Evolutionary conservation across 2,888 invertebrate genomes (phyloP), one percentile per base, ranked within the genome.

Genomic region (Fissipunctia ypsillon): DNA sequence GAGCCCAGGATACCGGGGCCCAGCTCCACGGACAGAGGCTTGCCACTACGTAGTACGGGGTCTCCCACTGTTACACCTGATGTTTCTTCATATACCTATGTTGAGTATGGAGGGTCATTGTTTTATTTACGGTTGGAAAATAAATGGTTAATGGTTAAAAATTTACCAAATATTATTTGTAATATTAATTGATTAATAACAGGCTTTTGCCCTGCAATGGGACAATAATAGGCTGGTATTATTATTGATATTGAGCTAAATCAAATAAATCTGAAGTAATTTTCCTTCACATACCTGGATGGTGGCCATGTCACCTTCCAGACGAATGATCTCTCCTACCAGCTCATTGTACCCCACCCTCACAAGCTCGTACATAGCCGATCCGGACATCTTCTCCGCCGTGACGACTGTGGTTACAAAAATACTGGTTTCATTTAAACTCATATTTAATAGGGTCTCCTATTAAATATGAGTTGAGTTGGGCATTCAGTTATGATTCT

Each of bases 281-380:
- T 28, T 28, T 28, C 4, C 10, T 57, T 38, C 38, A 12, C 25
- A 45, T 64, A 99, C 99, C 97, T 99, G 99, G 95, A 99, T 99
- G 88, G 99, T 99, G 80, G 99, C 99, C 98, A 99, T 98, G 96
- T 99, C 99, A 77, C 99, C 99, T 96, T 99, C 99, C 83, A 99
- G 97, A 96, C 99, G 98, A 96, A 99, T 99, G 96, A 99, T 99
- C 97, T 99, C 99, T 85, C 99, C 99, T 25, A 99, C 99, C 90
- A 99, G 97, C 95, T 99, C 99, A 88, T 98, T 97, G 96, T 99
- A 99, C 1, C 99, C 99, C 57, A 99, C 99, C 88, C 99, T 98
- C 83, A 99, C 99, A 97, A 99, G 95, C 96, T 99, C 99, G 98
- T 99, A 99, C 99, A 99, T 99, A 97, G 99, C 99, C 43, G 99